Conservation (phyloP, 2,888 invertebrate species). For the Drosophila austrosaltans region DNA sequence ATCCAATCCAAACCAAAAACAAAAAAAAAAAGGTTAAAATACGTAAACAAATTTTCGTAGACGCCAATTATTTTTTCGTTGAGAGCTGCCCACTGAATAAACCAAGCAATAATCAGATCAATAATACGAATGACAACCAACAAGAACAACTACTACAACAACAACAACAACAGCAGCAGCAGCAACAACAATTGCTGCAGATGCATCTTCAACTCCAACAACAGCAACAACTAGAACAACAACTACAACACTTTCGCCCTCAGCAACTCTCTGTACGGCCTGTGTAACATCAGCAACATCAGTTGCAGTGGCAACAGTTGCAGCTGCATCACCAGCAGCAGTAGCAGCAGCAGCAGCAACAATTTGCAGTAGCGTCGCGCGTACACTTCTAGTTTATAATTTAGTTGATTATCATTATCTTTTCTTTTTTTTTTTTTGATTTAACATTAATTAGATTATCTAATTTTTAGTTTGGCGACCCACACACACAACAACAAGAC, state of each 20-base stretch:
- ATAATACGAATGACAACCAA: constrained; percentile 36
- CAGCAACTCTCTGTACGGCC: constrained; percentile 21
- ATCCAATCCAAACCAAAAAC: constrained; percentile 38
- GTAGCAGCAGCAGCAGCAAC: constrained; percentile 34
- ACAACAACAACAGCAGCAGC: constrained; percentile 25
- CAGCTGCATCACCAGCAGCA: constrained; percentile 23
- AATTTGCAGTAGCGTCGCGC: constrained; percentile 27
- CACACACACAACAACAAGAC: constrained; percentile 17
- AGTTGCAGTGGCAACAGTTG: constrained; percentile 28
- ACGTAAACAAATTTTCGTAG: constrained; percentile 65
- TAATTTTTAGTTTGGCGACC: constrained; percentile 13
- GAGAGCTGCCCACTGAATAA: constrained; percentile 67
- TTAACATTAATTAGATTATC: constrained; percentile 19
- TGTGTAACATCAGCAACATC: constrained; percentile 25
- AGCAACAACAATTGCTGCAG: constrained; percentile 34
- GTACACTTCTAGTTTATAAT: constrained; percentile 44
- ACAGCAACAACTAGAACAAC: constrained; percentile 32
- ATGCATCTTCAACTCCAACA: constrained; percentile 20
- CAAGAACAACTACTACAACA: constrained; percentile 28
- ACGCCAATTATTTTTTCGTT: constrained; percentile 71
- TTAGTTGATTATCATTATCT: constrained; percentile 45
- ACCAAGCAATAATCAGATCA: constrained; percentile 24
- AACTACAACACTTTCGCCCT: constrained; percentile 27
- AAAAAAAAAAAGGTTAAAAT: constrained; percentile 49
- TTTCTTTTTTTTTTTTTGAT: constrained; percentile 38